Base-by-base conservation (phyloP, 2,113 vertebrate species). In the Mesembrinibis cayennensis region DNA sequence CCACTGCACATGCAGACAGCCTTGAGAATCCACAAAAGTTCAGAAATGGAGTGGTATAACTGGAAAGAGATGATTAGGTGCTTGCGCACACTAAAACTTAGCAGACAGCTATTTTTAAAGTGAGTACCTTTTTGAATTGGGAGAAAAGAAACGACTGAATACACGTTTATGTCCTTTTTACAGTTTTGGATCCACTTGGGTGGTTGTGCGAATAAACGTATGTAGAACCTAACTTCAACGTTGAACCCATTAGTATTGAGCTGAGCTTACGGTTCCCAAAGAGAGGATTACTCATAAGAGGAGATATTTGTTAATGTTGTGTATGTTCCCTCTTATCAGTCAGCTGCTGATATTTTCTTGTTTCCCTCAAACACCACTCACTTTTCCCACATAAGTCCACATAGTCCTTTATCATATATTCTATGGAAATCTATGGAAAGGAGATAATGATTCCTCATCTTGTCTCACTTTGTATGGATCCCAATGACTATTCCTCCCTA, bases 11-110 rank as follows among this genome's bases (percentile, higher is more conserved):
- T 72, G 71, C 20, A 74, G 61, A 69, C 80, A 94, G 58, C 32
- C 53, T 87, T 1, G 12, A 79, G 91, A 86, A 92, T 92, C 56
- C 78, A 76, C 52, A 30, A 23, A 90, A 90, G 72, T 66, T 94
- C 85, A 81, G 52, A 89, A 95, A 89, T 16, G 3, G 55, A 78
- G 23, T 53, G 23, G 30, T 93, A 77, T 91, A 95, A 89, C 65
- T 87, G 58, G 79, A 94, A 96, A 91, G 45, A 90, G 67, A 82
- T 84, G 19, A 65, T 90, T 87, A 83, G 44, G 59, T 87, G 18
- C 49, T 83, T 91, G 40, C 21, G 21, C 20, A 67, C 20, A 38
- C 21, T 82, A 53, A 86, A 92, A 55, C 36, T 74, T 86, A 87
- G 58, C 27, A 93, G 61, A 78, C 2, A 9, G 11, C 5, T 77